These are phyloP conservation scores for Microdon myrmicae DNA, from an alignment of 2,888 invertebrate genomes.

Conservation along the genomic window DNA sequence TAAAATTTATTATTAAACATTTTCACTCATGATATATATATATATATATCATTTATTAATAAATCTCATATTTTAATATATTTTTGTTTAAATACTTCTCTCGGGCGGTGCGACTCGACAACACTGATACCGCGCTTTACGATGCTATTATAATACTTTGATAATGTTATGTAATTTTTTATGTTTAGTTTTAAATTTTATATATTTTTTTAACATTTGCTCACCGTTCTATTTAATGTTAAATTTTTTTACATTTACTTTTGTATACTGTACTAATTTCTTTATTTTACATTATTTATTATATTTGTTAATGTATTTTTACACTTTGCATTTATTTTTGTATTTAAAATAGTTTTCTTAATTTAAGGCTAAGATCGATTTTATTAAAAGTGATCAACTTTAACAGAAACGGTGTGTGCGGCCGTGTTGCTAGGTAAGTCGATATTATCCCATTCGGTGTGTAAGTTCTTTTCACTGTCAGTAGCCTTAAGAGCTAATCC, in stretches of 20 bases:
- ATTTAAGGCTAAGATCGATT: conserved; percentile 45
- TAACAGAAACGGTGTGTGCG: conserved; percentile 87
- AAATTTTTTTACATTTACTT: too few species aligned
- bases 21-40: too few species aligned
- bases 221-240: neutral
- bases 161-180: too few species aligned
- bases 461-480: conserved; percentile 84
- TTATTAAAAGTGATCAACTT: conserved; percentile 86
- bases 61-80: too few species aligned
- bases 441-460: conserved; percentile 87
- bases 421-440: conserved; percentile 84
- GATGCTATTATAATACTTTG: too few species aligned
- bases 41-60: too few species aligned
- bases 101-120: too few species aligned
- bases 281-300: neutral
- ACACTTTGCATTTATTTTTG: neutral
- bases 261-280: neutral
- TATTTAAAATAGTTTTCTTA: conserved; percentile 4
- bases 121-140: too few species aligned
- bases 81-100: too few species aligned
- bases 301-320: too few species aligned
- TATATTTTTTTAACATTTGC: neutral
- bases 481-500: conserved; percentile 83
- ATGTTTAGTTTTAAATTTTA: too few species aligned
- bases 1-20: too few species aligned